phyloP scores from a whole-genome alignment of 2,888 invertebrate species.

The Tipula helvola region DNA sequence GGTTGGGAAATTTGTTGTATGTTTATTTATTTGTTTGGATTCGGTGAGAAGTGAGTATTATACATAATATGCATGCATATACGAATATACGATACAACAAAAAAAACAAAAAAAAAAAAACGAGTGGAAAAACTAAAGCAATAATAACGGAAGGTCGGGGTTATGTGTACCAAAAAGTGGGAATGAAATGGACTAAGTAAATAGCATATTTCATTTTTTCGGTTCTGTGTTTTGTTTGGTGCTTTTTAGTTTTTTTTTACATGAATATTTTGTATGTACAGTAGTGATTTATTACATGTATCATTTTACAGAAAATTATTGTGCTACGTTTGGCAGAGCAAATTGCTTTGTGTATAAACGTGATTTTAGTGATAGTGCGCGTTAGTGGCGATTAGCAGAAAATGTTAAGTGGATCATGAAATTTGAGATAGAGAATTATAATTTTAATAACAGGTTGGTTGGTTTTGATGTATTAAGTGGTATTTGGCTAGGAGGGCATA shows the following conservation, averaged over 20 bases:
- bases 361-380: background rate
- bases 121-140: background rate
- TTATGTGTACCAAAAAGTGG: slow-evolving; percentile 5
- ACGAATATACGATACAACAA: background rate
- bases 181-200: slow-evolving; percentile 9
- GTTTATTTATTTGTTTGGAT: background rate
- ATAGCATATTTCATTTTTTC: slow-evolving; percentile 6
- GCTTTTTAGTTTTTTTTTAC: background rate
- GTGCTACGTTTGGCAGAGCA: background rate
- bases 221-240: background rate
- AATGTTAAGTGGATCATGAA: background rate
- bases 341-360: background rate
- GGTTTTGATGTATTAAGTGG: background rate
- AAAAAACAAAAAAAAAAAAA: background rate
- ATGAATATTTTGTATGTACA: background rate
- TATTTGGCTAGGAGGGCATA: no score
- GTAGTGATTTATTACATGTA: background rate
- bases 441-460: background rate
- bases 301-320: background rate
- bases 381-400: background rate
- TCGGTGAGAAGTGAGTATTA: background rate
- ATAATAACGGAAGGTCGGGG: slow-evolving; percentile 9
- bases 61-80: background rate
- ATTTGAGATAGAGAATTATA: background rate
- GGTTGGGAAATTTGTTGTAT: background rate